A percentile compares a stretch with the other conserved stretches of the same genome.
Evolutionary conservation across 2,888 invertebrate genomes (phyloP).

Genomic region (Oscheius sp.): DNA sequence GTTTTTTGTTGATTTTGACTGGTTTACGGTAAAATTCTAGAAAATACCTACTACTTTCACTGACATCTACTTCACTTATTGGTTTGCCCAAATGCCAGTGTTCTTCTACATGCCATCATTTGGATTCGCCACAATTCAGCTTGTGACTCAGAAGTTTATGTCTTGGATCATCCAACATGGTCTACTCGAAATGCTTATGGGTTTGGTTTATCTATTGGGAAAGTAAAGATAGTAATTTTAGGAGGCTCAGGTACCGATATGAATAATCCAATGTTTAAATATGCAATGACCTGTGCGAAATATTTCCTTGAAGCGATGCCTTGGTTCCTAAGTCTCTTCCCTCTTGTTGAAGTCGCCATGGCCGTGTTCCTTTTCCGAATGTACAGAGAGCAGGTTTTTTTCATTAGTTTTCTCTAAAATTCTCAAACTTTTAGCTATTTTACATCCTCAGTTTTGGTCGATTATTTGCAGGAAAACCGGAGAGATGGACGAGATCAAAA

Average conservation of each 20-base stretch:
- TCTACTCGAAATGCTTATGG: constrained; percentile 17
- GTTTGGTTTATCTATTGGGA: not conserved
- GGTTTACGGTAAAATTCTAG: no score
- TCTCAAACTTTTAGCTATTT: not conserved
- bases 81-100: constrained; percentile 37
- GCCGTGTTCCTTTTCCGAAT: constrained; percentile 41
- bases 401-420: not conserved
- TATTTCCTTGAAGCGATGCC: constrained; percentile 45
- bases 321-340: constrained; percentile 48
- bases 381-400: constrained; percentile 46
- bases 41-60: constrained; percentile 39
- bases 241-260: not conserved
- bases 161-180: constrained; percentile 37
- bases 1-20: no score
- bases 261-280: not conserved
- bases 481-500: not conserved
- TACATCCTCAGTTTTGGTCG: not conserved
- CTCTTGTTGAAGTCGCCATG: constrained; percentile 39
- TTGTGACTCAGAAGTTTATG: constrained; percentile 40
- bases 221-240: not conserved
- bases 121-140: constrained; percentile 40
- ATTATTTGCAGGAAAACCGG: not conserved
- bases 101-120: constrained; percentile 48
- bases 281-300: constrained; percentile 37
- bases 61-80: constrained; percentile 45